Evolutionary conservation across 2,888 invertebrate genomes (phyloP).

Genomic region (Gryllus longicercus): DNA sequence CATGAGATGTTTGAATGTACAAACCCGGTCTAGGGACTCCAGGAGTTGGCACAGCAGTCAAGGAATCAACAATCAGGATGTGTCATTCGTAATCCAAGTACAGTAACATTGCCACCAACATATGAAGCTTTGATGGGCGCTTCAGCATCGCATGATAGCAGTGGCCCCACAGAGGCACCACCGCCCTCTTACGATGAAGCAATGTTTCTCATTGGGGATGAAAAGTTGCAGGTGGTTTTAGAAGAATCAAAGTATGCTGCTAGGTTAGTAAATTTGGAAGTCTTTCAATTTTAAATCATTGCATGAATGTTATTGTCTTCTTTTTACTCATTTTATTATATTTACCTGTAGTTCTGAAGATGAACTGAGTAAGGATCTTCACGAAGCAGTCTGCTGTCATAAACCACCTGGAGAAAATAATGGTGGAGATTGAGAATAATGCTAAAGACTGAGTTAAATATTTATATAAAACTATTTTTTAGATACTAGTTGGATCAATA

Average conservation of each 20-base stretch:
- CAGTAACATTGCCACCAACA: slow-evolving; percentile 58
- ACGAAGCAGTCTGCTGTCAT: slow-evolving; percentile 21
- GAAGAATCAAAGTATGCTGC: slow-evolving; percentile 33
- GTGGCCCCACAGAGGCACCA: slow-evolving; percentile 47
- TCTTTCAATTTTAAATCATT: background rate
- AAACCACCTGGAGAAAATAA: slow-evolving; percentile 11
- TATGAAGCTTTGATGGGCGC: slow-evolving; percentile 58
- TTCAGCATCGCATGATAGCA: slow-evolving; percentile 50
- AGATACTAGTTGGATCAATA: no score
- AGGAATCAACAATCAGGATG: slow-evolving; percentile 51
- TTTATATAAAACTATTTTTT: no score
- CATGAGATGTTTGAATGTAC: slow-evolving; percentile 26
- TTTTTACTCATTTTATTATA: background rate
- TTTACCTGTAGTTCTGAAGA: slow-evolving; percentile 30
- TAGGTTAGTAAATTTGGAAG: slow-evolving; percentile 26
- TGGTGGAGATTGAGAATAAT: background rate
- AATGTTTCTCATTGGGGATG: slow-evolving; percentile 46
- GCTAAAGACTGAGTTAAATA: background rate
- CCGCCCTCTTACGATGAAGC: slow-evolving; percentile 65
- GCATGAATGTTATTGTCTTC: background rate
- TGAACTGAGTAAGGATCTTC: slow-evolving; percentile 30
- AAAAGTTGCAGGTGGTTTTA: slow-evolving; percentile 33
- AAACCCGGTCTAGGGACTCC: slow-evolving; percentile 37
- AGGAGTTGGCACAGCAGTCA: slow-evolving; percentile 39
- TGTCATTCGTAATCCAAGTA: slow-evolving; percentile 54